Evolutionary conservation across 2,888 invertebrate species (phyloP).

Genomic region (Emmelina monodactyla): DNA sequence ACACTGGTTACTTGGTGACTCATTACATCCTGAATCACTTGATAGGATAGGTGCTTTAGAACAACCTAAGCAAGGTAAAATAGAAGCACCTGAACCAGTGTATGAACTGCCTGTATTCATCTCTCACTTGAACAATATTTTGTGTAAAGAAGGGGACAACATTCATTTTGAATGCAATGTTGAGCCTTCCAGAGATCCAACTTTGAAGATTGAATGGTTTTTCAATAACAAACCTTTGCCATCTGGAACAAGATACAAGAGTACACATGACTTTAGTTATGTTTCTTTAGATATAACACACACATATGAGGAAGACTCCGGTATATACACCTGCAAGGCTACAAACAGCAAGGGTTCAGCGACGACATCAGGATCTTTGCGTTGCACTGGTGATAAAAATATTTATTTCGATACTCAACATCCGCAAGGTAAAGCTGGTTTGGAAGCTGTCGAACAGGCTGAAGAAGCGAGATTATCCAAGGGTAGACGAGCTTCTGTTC

Average conservation of each 20-base stretch:
- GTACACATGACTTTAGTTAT: slow-evolving; percentile 95
- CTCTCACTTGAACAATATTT: slow-evolving; percentile 88
- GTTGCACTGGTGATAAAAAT: slow-evolving; percentile 80
- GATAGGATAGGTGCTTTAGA: slow-evolving; percentile 87
- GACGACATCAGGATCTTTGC: slow-evolving; percentile 88
- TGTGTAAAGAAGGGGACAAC: slow-evolving; percentile 86
- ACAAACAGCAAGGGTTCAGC: slow-evolving; percentile 88
- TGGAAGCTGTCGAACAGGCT: slow-evolving; percentile 88
- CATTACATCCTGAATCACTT: slow-evolving; percentile 88
- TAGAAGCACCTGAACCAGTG: slow-evolving; percentile 76
- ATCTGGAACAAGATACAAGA: slow-evolving; percentile 88
- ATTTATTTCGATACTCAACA: slow-evolving; percentile 92
- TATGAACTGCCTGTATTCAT: slow-evolving; percentile 90
- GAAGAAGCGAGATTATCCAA: slow-evolving; percentile 83
- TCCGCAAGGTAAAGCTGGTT: slow-evolving; percentile 90
- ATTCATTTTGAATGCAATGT: slow-evolving; percentile 92
- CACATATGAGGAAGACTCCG: slow-evolving; percentile 91
- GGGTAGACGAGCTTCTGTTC: slow-evolving; percentile 71
- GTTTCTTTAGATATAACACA: slow-evolving; percentile 90
- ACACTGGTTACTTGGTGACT: slow-evolving; percentile 87
- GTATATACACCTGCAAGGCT: slow-evolving; percentile 89
- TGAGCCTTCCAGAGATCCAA: slow-evolving; percentile 91
- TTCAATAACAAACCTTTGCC: slow-evolving; percentile 90
- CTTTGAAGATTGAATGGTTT: slow-evolving; percentile 93
- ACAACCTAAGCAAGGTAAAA: slow-evolving; percentile 73